These are phyloP conservation scores for Apodemia hepburni DNA, from an alignment of 2,888 invertebrate species.

Conservation along the genomic window DNA sequence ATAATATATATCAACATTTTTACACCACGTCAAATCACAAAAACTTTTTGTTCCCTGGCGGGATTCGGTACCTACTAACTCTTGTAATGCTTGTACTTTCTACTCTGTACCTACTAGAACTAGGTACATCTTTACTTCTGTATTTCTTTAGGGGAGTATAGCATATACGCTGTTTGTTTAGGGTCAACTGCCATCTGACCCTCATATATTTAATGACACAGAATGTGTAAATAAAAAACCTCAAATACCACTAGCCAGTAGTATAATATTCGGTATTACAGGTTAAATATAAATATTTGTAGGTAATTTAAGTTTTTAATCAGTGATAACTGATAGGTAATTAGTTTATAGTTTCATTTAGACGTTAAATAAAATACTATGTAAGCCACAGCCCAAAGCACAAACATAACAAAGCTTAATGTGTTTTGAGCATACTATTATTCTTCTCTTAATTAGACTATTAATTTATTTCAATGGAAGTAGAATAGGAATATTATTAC, in stretches of 20 bases:
- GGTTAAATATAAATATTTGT: conserved; percentile 7
- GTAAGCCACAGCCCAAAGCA: not conserved
- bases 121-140: not conserved
- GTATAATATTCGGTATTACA: conserved; percentile 12
- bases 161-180: not conserved
- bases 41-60: no score
- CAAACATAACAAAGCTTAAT: not conserved
- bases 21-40: no score
- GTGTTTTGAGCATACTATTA: not conserved
- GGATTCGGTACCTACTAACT: no score
- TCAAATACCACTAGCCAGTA: conserved; percentile 16
- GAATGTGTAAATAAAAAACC: conserved; percentile 3
- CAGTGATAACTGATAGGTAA: conserved; percentile 1
- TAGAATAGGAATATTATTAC: not conserved
- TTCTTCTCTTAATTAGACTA: not conserved
- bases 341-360: not conserved
- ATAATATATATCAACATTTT: no score
- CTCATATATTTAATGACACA: not conserved
- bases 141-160: conserved; percentile 4
- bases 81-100: not conserved
- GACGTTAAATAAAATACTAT: not conserved
- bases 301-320: not conserved
- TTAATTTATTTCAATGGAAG: not conserved
- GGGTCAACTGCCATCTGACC: not conserved
- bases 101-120: not conserved